Conservation (phyloP, 2,797 vertebrate genomes). For the Sparus aurata region DNA sequence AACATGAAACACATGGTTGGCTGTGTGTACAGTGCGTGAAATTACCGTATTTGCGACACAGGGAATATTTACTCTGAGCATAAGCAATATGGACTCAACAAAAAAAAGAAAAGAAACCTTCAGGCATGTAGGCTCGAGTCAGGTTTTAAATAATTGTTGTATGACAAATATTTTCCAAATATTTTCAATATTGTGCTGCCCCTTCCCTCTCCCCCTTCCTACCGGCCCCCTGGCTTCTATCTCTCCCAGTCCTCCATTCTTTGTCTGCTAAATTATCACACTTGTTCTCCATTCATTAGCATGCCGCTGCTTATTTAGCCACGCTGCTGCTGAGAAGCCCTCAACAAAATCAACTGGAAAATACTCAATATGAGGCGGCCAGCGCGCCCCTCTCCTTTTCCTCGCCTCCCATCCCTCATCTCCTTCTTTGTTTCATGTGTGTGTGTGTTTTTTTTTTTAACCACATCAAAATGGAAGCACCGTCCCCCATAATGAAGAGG, state of each 20-base stretch:
- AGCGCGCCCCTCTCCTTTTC: constrained; percentile 33
- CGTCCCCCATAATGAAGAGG: constrained; percentile 79
- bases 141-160: constrained; percentile 83
- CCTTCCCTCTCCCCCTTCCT: not conserved
- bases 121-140: constrained; percentile 66
- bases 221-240: constrained; percentile 25
- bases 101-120: constrained; percentile 52
- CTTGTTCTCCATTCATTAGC: constrained; percentile 85
- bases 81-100: constrained; percentile 65
- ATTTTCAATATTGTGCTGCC: constrained; percentile 62
- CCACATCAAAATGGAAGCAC: constrained; percentile 78
- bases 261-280: constrained; percentile 80
- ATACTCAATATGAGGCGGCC: constrained; percentile 78
- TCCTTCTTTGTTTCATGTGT: constrained; percentile 58
- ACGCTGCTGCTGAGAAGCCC: constrained; percentile 81
- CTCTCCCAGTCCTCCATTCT: constrained; percentile 62
- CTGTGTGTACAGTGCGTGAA: constrained; percentile 84
- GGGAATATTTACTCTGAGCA: constrained; percentile 80
- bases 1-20: constrained; percentile 81
- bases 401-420: constrained; percentile 57
- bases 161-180: constrained; percentile 79
- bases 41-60: constrained; percentile 81
- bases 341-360: constrained; percentile 87
- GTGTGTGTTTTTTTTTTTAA: constrained; percentile 49
- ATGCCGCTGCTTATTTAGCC: constrained; percentile 84